Evolutionary conservation across 2,888 invertebrate species (phyloP), one percentile per base, ranked within the genome.

Genomic region (Harpalus rubripes): DNA sequence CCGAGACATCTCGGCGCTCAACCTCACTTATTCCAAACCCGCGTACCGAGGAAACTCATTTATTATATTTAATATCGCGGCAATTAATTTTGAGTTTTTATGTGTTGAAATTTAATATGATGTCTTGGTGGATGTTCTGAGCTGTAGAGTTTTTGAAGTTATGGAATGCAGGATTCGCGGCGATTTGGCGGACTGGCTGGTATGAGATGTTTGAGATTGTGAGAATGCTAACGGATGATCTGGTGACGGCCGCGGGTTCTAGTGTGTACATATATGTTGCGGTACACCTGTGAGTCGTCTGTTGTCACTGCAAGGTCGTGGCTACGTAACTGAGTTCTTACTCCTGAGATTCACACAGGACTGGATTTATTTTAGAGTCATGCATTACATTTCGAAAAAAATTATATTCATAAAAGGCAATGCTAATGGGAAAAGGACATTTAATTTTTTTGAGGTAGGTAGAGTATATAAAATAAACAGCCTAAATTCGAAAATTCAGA

Each of bases 281-380:
- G 68, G 68, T 72, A 58, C 82, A 82, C 82, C 82, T 82, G 82
- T 82, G 63, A n/a, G 63, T 63, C 5, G 68, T 16, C 68, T 68
- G 68, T 68, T 68, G 16, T 61, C 16, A 61, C 18, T 26, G 65
- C 56, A 52, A 52, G 26, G 63, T 32, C 65, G 72, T 82, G 4
- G 16, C 72, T 72, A 58, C 82, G 82, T 82, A 82, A 82, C 82
- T 82, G 72, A 72, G 82, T 82, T 82, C 82, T 82, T 82, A 82
- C 82, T 82, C 82, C 82, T 68, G 61, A 59, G 39, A 41, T 56
- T 8, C 12, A 12, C 32, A n/a, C 72, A 56, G 68, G n/a, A 56
- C 15, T 72, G 56, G 16, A 82, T 16, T n/a, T 44, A 59, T 59
- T 15, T 59, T 15, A n/a, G 15, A 15, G 16, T 59, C 59, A 59